These are phyloP conservation scores for Scleropages formosus DNA, from an alignment of 2,797 vertebrate genomes.

Conservation along the genomic window DNA sequence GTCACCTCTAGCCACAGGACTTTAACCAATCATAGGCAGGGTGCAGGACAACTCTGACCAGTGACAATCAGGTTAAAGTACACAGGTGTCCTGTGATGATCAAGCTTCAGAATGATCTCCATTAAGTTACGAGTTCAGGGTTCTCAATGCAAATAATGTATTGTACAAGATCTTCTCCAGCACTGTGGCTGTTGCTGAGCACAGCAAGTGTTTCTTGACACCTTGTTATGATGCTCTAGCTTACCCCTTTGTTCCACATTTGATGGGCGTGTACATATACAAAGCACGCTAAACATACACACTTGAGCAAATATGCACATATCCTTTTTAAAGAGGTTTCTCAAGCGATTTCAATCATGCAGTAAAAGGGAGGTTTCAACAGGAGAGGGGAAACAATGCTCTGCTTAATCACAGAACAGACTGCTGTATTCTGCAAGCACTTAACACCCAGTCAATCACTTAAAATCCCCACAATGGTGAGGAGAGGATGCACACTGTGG, in stretches of 20 bases:
- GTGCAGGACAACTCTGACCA: not conserved
- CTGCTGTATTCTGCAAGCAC: not conserved
- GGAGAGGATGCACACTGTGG: not conserved
- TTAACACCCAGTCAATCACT: slow-evolving; percentile 25
- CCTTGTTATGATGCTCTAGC: not conserved
- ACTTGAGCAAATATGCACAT: slow-evolving; percentile 45
- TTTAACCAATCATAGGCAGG: not conserved
- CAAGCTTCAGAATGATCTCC: not conserved
- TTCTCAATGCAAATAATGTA: too few relatives aligned
- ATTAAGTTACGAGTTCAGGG: too few relatives aligned
- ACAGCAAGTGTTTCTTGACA: not conserved
- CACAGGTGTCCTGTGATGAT: too few relatives aligned
- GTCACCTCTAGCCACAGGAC: not conserved
- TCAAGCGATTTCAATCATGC: slow-evolving; percentile 14
- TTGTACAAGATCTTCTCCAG: not conserved
- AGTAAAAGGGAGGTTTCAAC: slow-evolving; percentile 26
- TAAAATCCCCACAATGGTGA: not conserved
- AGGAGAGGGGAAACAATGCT: slow-evolving; percentile 27
- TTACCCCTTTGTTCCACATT: not conserved
- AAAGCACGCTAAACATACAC: slow-evolving; percentile 51
- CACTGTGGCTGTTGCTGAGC: not conserved
- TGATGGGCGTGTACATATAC: not conserved
- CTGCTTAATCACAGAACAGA: slow-evolving; percentile 31
- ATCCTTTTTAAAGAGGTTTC: slow-evolving; percentile 37
- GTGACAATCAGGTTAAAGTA: not conserved